Evolutionary conservation across 35 echinoderm and acorn worm genomes (phyloP), one percentile per base, ranked within the genome.

Genomic region (Heliocidaris erythrogramma): DNA sequence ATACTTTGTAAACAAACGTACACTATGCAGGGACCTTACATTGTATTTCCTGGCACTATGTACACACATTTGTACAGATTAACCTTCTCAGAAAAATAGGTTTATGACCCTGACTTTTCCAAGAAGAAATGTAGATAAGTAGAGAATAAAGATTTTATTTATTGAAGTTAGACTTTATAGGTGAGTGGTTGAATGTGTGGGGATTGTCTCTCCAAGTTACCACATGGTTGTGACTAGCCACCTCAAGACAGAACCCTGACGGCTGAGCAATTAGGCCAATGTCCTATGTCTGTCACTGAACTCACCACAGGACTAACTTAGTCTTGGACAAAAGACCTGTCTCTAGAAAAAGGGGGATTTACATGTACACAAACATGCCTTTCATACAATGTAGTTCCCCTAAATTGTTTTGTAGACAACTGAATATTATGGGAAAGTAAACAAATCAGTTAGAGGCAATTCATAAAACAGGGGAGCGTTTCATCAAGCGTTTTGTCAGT

Each of bases 221-320:
- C 65, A 78, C 65, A 78, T 21, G 65, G 21, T 18, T n/a, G 4
- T 78, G 65, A 78, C 27, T 18, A 78, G 65, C 65, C 65, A 78
- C 65, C 65, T 78, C 65, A 78, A 78, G 65, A 78, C 65, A 78
- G 65, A 78, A 89, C 31, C 47, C 47, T 89, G 87, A 89, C 47
- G 14, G 87, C 87, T 47, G 11, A 13, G 87, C 31, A 89, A 89
- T 89, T 47, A 89, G 87, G 87, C 31, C 87, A 89, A 89, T 89
- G 87, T 89, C 87, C 87, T 89, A 32, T 35, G 87, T 89, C 47
- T 89, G 87, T 89, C 87, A 89, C 87, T 89, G 47, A 42, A 32
- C 87, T 89, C 87, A 32, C 87, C 87, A 32, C 87, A 78, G 27
- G 65, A 78, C 65, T 78, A 29, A 78, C 27, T 78, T n/a, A 78